These are phyloP conservation scores for Hydrocynus forskahlii DNA, from an alignment of 2,797 vertebrate genomes.

Conservation along the genomic window DNA sequence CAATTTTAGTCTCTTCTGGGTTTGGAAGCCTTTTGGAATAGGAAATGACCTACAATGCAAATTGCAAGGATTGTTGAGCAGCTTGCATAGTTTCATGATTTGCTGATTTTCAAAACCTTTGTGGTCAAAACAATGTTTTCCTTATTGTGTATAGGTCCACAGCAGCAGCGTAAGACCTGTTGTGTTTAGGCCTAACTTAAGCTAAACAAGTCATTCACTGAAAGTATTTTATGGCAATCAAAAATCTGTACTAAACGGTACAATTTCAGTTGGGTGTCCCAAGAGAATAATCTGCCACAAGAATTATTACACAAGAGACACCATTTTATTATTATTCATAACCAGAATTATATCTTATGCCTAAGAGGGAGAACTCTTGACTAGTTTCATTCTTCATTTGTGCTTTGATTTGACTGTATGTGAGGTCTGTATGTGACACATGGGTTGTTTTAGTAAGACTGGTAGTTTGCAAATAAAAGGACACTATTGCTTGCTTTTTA, in stretches of 20 bases:
- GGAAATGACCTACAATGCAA: conserved; percentile 39
- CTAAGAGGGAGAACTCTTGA: not conserved
- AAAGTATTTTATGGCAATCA: not conserved
- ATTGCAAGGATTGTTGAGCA: conserved; percentile 17
- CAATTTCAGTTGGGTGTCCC: not conserved
- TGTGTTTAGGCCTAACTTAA: not conserved
- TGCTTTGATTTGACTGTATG: not conserved
- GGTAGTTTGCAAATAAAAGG: conserved; percentile 25
- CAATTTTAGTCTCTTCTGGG: conserved; percentile 24
- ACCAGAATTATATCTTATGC: not conserved
- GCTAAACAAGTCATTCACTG: not conserved
- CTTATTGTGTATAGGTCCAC: conserved; percentile 29
- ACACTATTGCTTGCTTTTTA: conserved; percentile 41
- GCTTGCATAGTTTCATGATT: conserved; percentile 42
- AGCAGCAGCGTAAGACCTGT: not conserved
- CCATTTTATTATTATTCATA: not conserved
- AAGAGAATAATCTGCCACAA: not conserved
- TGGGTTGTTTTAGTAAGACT: conserved; percentile 10
- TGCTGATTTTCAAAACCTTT: conserved; percentile 36
- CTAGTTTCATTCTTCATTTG: not conserved
- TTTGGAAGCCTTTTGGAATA: conserved; percentile 29
- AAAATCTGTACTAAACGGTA: not conserved
- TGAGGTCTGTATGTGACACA: not conserved
- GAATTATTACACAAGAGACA: not conserved
- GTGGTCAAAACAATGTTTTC: conserved; percentile 25